Percentiles rank a stretch among this genome's conserved stretches.
Evolutionary conservation across 2,888 invertebrate genomes (phyloP).

Genomic region (Boloria selene): DNA sequence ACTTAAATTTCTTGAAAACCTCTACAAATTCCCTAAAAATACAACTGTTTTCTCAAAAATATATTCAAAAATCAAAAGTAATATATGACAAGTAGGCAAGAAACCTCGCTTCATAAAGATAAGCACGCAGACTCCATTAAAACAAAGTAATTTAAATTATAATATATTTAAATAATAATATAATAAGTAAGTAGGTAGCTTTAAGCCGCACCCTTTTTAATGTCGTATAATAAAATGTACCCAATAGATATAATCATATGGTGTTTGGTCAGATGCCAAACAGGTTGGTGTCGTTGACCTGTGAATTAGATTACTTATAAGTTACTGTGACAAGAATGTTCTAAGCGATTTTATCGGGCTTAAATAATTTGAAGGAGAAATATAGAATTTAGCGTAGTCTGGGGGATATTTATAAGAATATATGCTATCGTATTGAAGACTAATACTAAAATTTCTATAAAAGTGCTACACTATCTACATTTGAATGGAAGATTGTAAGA

Average conservation of each 20-base stretch:
- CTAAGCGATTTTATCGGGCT: constrained; percentile 37
- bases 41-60: too few relatives aligned
- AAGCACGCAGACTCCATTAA: not conserved
- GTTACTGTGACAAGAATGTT: constrained; percentile 43
- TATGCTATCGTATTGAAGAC: too few relatives aligned
- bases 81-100: too few relatives aligned
- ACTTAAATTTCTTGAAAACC: too few relatives aligned
- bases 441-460: too few relatives aligned
- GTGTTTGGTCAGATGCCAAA: constrained; percentile 48
- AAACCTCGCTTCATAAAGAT: not conserved
- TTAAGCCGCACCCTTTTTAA: constrained; percentile 22
- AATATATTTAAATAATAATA: constrained; percentile 12
- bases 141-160: constrained; percentile 2
- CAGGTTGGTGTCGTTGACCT: constrained; percentile 48
- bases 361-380: constrained; percentile 5
- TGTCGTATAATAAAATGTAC: constrained; percentile 11
- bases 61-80: too few relatives aligned
- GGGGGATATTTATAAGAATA: too few relatives aligned
- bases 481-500: too few relatives aligned
- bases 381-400: not conserved
- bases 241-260: constrained; percentile 39
- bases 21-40: too few relatives aligned
- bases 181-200: constrained; percentile 11
- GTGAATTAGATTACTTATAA: constrained; percentile 47
- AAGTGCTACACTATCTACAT: too few relatives aligned